Conservation (phyloP, 2,888 invertebrate species). For the Apodemia mormo region DNA sequence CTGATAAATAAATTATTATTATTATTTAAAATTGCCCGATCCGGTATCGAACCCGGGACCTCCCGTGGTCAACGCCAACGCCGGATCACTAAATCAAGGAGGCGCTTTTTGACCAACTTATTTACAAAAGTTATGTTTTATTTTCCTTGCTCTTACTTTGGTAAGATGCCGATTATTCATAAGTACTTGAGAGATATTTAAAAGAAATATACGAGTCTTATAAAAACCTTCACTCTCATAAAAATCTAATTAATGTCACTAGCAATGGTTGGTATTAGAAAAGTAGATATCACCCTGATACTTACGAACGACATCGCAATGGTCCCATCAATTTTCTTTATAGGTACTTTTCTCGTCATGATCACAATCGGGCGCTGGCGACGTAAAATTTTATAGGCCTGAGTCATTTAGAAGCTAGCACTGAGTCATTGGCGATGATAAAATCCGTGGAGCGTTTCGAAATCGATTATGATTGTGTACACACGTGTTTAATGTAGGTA, state of each 20-base stretch:
- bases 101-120: too few relatives aligned
- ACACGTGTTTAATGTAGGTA: neutral
- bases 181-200: too few relatives aligned
- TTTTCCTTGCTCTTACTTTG: too few relatives aligned
- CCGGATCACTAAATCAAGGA: too few relatives aligned
- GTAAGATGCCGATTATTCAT: too few relatives aligned
- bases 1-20: too few relatives aligned
- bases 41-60: too few relatives aligned
- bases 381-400: slow-evolving; percentile 74
- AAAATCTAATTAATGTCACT: neutral
- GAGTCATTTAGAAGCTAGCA: slow-evolving; percentile 64
- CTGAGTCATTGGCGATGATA: slow-evolving; percentile 58
- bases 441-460: slow-evolving; percentile 35
- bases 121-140: too few relatives aligned
- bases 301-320: slow-evolving; percentile 41
- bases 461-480: slow-evolving; percentile 30
- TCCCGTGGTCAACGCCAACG: too few relatives aligned
- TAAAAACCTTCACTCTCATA: too few relatives aligned
- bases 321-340: slow-evolving; percentile 74
- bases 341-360: slow-evolving; percentile 70
- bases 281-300: neutral
- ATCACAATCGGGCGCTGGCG: slow-evolving; percentile 67
- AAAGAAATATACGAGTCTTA: too few relatives aligned
- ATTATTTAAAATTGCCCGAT: too few relatives aligned
- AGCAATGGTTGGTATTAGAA: neutral